Evolutionary conservation across 1,140 invertebrate species (phyloP).

Genomic region (Eriocheir sinensis): DNA sequence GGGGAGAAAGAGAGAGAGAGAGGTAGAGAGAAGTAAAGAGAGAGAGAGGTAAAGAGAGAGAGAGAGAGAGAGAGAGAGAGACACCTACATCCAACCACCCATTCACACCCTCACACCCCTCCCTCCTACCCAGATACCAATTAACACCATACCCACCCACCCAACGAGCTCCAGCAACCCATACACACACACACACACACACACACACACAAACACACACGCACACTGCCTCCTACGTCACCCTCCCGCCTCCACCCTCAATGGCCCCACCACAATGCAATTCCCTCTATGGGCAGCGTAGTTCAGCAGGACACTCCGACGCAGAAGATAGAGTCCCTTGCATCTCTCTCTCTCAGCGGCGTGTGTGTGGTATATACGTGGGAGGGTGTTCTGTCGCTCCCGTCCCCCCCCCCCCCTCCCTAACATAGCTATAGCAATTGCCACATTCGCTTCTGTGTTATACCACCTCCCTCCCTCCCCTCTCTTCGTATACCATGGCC

Average conservation of each 20-base stretch:
- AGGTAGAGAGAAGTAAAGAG: neutral
- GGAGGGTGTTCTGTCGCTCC: no score
- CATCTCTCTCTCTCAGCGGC: neutral
- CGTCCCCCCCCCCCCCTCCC: neutral
- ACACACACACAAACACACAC: conserved; percentile 10
- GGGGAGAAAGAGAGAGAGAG: no score
- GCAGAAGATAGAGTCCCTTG: neutral
- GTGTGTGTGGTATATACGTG: neutral
- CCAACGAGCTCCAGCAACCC: no score
- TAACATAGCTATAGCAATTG: conserved; percentile 25
- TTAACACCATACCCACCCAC: neutral
- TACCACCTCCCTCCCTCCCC: neutral
- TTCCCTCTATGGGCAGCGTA: neutral
- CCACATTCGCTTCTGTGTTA: neutral
- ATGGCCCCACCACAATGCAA: neutral
- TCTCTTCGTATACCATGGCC: no score
- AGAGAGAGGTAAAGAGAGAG: neutral
- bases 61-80: neutral
- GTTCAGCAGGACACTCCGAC: neutral
- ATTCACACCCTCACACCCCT: neutral
- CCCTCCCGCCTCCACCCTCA: neutral
- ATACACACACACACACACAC: neutral
- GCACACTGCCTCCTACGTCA: neutral
- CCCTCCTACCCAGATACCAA: neutral
- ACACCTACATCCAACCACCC: neutral